These are phyloP conservation scores for Tragulus kanchil DNA, from an alignment of 2,113 vertebrate genomes.

Conservation along the genomic window DNA sequence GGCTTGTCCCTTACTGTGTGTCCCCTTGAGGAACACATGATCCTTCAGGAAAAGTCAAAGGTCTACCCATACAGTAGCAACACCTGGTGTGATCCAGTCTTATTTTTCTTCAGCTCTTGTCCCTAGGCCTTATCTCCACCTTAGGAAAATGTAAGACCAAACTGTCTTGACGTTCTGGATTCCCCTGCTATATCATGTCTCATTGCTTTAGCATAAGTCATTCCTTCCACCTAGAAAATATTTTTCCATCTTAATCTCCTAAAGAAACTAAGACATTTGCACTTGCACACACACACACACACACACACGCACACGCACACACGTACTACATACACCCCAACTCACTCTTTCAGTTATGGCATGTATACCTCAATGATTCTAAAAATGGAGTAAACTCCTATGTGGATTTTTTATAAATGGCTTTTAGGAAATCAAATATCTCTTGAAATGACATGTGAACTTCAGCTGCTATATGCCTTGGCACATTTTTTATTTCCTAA, in stretches of 20 bases:
- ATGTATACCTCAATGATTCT: not conserved
- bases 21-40: fast-evolving
- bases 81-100: not conserved
- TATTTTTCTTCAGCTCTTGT: not conserved
- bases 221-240: slow-evolving; percentile 38
- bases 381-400: not conserved
- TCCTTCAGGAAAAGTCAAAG: not conserved
- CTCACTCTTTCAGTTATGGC: not conserved
- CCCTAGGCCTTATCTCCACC: not conserved
- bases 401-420: not conserved
- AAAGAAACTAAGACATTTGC: not conserved
- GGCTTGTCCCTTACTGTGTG: fast-evolving
- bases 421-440: not conserved
- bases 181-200: not conserved
- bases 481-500: not conserved
- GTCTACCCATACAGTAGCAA: not conserved
- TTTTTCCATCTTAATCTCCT: slow-evolving; percentile 7
- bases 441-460: not conserved
- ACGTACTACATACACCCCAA: not conserved
- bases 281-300: fast-evolving
- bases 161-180: not conserved
- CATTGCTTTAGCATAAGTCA: not conserved
- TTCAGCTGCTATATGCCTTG: not conserved
- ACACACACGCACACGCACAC: not conserved
- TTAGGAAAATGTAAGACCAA: not conserved